Evolutionary conservation across 2,888 invertebrate species (phyloP).

Genomic region (Eugnorisma glareosa): DNA sequence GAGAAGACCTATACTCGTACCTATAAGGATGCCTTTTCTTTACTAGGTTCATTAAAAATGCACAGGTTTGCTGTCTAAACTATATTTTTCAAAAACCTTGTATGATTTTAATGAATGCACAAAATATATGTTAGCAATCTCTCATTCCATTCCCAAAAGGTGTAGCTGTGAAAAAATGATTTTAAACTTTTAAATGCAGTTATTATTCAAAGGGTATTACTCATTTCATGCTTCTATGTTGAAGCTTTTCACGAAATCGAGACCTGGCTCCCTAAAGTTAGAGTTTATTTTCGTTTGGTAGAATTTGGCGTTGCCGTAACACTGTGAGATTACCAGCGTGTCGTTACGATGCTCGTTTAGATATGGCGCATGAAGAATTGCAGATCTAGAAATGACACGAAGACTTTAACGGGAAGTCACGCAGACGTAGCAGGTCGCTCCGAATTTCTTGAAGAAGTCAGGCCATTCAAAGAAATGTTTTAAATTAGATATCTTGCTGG

Average conservation of each 20-base stretch:
- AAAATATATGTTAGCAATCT: conserved; percentile 37
- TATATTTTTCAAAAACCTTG: neutral
- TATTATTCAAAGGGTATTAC: conserved; percentile 76
- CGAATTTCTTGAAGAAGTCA: conserved; percentile 40
- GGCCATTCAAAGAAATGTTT: conserved; percentile 14
- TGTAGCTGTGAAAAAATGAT: conserved; percentile 63
- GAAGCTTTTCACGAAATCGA: conserved; percentile 54
- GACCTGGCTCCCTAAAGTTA: conserved; percentile 62
- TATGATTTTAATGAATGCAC: conserved; percentile 16
- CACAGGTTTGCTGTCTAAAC: neutral
- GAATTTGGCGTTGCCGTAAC: conserved; percentile 72
- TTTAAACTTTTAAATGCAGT: conserved; percentile 69
- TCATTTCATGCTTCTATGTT: conserved; percentile 69
- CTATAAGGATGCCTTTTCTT: neutral
- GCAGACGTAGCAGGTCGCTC: conserved; percentile 53
- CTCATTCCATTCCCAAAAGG: conserved; percentile 55
- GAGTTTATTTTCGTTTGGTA: conserved; percentile 71
- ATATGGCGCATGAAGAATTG: conserved; percentile 88
- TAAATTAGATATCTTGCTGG: conserved; percentile 17
- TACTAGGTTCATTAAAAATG: neutral
- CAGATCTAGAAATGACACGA: conserved; percentile 82
- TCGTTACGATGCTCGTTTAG: conserved; percentile 90
- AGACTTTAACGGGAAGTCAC: conserved; percentile 74
- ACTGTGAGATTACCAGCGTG: conserved; percentile 87
- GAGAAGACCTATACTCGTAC: neutral